These are phyloP conservation scores for Marmota monax DNA, from an alignment of 2,113 vertebrate species.

Conservation along the genomic window DNA sequence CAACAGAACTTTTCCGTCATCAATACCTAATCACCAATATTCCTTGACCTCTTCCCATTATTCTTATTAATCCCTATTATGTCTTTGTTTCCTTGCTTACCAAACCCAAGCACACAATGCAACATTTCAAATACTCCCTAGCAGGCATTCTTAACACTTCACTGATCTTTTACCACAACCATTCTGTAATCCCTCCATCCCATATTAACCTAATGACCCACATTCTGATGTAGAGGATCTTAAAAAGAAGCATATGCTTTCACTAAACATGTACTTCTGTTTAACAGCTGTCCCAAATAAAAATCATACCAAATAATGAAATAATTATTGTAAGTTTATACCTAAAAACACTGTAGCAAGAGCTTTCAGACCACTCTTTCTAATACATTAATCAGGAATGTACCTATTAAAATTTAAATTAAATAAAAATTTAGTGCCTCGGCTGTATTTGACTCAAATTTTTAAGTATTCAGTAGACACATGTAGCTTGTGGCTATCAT, in stretches of 20 bases:
- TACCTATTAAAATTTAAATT: not conserved
- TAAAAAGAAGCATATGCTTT: not conserved
- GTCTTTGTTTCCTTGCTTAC: not conserved
- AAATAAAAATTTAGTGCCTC: constrained; percentile 25
- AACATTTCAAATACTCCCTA: constrained; percentile 13
- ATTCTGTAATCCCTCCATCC: not conserved
- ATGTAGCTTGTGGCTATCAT: not conserved
- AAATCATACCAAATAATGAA: constrained; percentile 37
- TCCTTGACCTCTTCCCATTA: not conserved
- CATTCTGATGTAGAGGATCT: not conserved
- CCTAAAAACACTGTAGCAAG: not conserved
- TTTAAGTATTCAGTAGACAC: not conserved
- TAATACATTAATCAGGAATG: not conserved
- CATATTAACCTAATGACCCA: not conserved
- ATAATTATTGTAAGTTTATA: not conserved
- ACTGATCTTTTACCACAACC: not conserved
- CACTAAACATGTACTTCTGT: not conserved
- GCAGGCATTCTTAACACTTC: not conserved
- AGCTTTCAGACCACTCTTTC: not conserved
- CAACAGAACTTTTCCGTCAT: constrained; percentile 19
- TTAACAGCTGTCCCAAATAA: constrained; percentile 27
- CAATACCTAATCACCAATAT: not conserved
- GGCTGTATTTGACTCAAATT: not conserved
- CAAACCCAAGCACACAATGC: constrained; percentile 7
- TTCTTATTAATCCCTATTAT: not conserved